Conservation (phyloP, 2,888 invertebrate species). For the Salpingus planirostris region DNA sequence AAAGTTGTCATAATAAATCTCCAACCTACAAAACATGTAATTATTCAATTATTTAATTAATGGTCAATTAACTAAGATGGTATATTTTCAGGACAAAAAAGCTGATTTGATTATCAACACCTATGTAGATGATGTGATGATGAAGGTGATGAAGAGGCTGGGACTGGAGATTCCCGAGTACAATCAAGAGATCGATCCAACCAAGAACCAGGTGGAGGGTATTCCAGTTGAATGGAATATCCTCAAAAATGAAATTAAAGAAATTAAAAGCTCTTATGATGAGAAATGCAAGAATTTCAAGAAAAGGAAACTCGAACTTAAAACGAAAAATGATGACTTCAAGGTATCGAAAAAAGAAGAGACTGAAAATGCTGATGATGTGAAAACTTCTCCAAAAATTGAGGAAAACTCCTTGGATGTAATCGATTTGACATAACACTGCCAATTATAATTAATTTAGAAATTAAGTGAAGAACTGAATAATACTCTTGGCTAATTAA, state of each 20-base stretch:
- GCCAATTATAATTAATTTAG: no score
- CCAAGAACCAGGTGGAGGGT: slow-evolving; percentile 41
- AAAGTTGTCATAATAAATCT: slow-evolving; percentile 90
- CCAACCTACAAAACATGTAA: slow-evolving; percentile 95
- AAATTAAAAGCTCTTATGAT: slow-evolving; percentile 54
- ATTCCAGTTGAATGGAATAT: slow-evolving; percentile 66
- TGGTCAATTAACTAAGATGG: background rate
- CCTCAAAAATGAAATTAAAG: slow-evolving; percentile 48
- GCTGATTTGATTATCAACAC: slow-evolving; percentile 81
- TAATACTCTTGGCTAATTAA: no score
- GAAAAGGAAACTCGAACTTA: slow-evolving; percentile 26
- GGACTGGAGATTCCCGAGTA: slow-evolving; percentile 68
- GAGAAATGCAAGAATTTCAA: slow-evolving; percentile 38
- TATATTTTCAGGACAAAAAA: slow-evolving; percentile 68
- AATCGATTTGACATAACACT: no score
- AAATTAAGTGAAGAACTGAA: no score
- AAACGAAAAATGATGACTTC: slow-evolving; percentile 8
- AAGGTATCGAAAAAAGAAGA: slow-evolving; percentile 9
- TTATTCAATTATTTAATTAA: slow-evolving; percentile 22
- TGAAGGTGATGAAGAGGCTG: slow-evolving; percentile 64
- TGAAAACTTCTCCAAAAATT: no score
- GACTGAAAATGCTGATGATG: slow-evolving; percentile 7
- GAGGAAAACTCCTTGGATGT: no score
- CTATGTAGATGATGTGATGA: slow-evolving; percentile 79
- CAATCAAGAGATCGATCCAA: slow-evolving; percentile 55